A percentile compares a stretch with the other conserved stretches of the same genome.
Conservation (phyloP, 2,797 vertebrate genomes). For the Melanotaenia parkinsoni region DNA sequence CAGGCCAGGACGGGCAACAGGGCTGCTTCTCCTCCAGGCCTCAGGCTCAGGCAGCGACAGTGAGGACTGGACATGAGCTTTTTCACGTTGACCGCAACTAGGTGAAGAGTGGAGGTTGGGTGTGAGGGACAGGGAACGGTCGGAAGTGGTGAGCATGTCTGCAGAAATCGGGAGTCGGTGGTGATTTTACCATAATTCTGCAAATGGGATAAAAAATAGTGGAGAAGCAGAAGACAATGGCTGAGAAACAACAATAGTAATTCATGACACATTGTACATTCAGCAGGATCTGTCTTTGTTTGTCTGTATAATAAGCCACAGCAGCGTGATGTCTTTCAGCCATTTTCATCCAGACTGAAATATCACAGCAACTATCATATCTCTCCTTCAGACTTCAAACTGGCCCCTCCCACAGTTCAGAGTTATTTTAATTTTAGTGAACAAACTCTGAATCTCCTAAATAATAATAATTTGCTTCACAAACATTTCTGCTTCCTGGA, state of each 20-base stretch:
- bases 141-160: conserved; percentile 84
- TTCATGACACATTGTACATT: conserved; percentile 18
- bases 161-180: conserved; percentile 71
- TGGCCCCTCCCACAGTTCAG: background rate
- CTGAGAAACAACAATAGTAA: conserved; percentile 6
- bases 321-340: background rate
- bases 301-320: conserved; percentile 28
- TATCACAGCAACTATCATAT: background rate
- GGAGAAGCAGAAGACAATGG: conserved; percentile 7
- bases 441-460: background rate
- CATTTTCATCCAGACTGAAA: conserved; percentile 10
- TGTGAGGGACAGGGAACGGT: conserved; percentile 75
- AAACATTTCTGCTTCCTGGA: conserved; percentile 1
- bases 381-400: background rate
- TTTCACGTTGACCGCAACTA: conserved; percentile 32
- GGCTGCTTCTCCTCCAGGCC: conserved; percentile 79
- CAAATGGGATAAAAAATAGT: conserved; percentile 7
- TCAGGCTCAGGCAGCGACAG: conserved; percentile 88
- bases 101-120: conserved; percentile 55
- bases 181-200: conserved; percentile 86
- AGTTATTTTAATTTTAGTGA: background rate
- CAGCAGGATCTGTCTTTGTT: conserved; percentile 2
- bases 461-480: background rate
- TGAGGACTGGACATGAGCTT: conserved; percentile 74
- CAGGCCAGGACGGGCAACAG: conserved; percentile 70